Evolutionary conservation across 2,113 vertebrate species (phyloP).

Genomic region (Sciurus niger): DNA sequence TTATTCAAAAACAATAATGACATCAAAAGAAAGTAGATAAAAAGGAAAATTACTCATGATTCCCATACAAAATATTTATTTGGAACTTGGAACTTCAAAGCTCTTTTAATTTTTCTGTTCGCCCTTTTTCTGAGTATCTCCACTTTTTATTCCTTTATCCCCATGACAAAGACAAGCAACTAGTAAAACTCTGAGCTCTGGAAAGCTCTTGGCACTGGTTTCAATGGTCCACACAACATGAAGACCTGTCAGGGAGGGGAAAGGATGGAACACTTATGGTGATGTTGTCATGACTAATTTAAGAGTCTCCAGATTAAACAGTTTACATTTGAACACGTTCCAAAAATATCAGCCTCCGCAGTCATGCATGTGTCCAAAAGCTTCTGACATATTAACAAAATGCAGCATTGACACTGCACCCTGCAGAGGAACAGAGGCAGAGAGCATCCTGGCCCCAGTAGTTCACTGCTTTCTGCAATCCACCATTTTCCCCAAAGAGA

Average conservation of each 20-base stretch:
- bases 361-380: neutral
- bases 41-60: neutral
- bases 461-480: neutral
- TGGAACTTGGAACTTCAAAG: neutral
- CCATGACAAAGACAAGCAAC: neutral
- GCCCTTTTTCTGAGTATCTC: neutral
- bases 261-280: no score
- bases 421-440: neutral
- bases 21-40: neutral
- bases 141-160: neutral
- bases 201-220: neutral
- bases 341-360: neutral
- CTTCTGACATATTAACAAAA: neutral
- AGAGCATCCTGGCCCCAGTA: no score
- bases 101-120: neutral
- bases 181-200: neutral
- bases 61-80: neutral
- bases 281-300: neutral
- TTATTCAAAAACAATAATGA: neutral
- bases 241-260: neutral
- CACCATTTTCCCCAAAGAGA: neutral
- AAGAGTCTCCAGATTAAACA: neutral
- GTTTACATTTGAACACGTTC: neutral
- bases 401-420: no score
- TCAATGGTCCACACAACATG: neutral